A percentile compares a stretch with the other conserved stretches of the same genome.
These are phyloP conservation scores for Oryzaephilus surinamensis DNA, from an alignment of 1,140 invertebrate genomes.

Conservation along the genomic window DNA sequence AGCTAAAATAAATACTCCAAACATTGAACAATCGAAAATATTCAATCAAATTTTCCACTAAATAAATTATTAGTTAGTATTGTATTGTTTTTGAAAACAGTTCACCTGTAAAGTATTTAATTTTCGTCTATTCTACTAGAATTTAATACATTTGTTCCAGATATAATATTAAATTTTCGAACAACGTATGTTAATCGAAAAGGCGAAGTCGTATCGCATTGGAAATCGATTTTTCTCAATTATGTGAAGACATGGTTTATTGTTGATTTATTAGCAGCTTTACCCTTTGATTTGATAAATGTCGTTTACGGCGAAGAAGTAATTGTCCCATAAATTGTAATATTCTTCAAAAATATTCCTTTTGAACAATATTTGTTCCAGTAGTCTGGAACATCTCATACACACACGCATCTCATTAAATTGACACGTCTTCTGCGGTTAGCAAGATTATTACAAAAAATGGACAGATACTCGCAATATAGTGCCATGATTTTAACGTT, in stretches of 20 bases:
- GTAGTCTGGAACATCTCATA: constrained; percentile 61
- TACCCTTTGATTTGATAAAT: constrained; percentile 94
- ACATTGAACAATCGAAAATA: too few species aligned
- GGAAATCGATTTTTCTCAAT: constrained; percentile 75
- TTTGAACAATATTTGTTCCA: constrained; percentile 28
- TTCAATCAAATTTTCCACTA: too few species aligned
- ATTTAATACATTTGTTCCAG: too few species aligned
- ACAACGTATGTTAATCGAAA: constrained; percentile 98
- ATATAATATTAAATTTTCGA: constrained; percentile 96
- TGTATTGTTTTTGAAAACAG: too few species aligned
- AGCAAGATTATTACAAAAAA: constrained; percentile 89
- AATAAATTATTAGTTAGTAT: too few species aligned
- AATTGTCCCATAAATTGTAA: constrained; percentile 27
- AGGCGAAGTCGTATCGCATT: constrained; percentile 94
- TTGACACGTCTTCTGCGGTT: constrained; percentile 84
- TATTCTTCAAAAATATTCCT: background rate
- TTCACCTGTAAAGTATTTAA: too few species aligned
- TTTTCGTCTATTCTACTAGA: too few species aligned
- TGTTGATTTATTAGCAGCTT: constrained; percentile 86
- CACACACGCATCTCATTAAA: constrained; percentile 93
- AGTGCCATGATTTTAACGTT: constrained; percentile 92
- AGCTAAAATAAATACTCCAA: too few species aligned
- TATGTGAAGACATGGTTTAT: constrained; percentile 94
- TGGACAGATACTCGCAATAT: constrained; percentile 96
- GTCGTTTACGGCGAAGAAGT: constrained; percentile 78